Conservation (phyloP, 2,113 vertebrate genomes). For the Fregetta grallaria region DNA sequence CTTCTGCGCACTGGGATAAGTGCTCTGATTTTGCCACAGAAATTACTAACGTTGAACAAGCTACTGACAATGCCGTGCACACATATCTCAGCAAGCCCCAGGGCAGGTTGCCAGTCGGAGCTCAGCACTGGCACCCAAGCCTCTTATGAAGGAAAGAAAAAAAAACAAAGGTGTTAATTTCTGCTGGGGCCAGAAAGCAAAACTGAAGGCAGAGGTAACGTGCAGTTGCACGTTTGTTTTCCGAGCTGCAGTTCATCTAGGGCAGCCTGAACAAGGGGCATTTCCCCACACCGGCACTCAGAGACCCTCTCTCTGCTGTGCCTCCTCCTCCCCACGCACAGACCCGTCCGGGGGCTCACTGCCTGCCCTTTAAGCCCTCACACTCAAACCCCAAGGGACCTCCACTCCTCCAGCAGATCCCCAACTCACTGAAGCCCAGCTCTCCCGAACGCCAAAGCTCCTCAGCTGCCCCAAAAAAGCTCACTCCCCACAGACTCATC, state of each 20-base stretch:
- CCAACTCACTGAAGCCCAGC: not conserved
- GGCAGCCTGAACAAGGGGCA: not conserved
- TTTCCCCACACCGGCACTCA: not conserved
- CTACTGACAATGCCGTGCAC: not conserved
- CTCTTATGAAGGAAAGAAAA: not conserved
- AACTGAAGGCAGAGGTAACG: not conserved
- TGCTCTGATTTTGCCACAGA: not conserved
- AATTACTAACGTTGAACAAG: fast-evolving
- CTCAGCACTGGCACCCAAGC: not conserved
- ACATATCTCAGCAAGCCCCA: not conserved
- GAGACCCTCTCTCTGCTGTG: too few relatives aligned
- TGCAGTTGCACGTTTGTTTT: fast-evolving
- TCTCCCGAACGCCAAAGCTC: not conserved
- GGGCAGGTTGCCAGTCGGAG: not conserved
- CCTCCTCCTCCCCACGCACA: not conserved
- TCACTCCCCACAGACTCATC: not conserved
- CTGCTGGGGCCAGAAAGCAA: not conserved
- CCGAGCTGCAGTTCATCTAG: not conserved
- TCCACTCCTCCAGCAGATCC: not conserved
- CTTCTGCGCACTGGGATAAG: fast-evolving
- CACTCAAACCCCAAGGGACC: not conserved
- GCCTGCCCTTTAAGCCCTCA: not conserved
- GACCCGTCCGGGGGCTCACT: too few relatives aligned
- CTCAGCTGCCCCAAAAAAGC: not conserved
- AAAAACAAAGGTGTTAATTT: not conserved